Conservation (phyloP, 2,113 vertebrate genomes). For the Lepidothrix coronata region DNA sequence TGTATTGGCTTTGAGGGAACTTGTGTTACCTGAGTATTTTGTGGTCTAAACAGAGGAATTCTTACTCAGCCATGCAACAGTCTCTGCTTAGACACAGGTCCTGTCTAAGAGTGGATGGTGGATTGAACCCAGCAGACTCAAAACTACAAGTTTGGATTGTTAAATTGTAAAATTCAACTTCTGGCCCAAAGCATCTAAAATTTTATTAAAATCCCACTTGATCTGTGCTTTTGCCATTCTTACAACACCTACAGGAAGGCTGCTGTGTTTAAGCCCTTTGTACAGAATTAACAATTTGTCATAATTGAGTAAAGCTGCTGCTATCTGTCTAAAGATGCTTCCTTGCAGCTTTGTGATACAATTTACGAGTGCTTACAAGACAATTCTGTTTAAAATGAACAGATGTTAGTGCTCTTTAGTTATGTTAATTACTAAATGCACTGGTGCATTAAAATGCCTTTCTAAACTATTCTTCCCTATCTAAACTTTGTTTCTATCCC, state of each 20-base stretch:
- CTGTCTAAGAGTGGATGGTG: background rate
- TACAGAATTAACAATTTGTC: background rate
- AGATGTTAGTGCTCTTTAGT: background rate
- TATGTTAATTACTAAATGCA: background rate
- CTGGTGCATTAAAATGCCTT: background rate
- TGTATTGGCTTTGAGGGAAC: background rate
- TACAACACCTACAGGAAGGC: background rate
- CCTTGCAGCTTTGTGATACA: background rate
- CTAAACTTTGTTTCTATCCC: background rate
- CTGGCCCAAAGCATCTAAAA: background rate
- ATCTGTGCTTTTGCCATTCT: background rate
- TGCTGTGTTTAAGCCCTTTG: background rate
- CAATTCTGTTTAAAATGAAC: background rate
- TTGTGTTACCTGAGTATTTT: background rate
- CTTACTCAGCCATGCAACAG: background rate
- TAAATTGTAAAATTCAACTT: background rate
- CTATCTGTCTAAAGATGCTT: background rate
- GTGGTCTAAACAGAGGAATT: background rate
- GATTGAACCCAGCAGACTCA: background rate
- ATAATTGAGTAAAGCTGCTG: background rate
- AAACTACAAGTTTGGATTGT: background rate
- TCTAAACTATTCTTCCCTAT: background rate
- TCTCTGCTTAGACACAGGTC: background rate
- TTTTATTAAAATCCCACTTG: background rate
- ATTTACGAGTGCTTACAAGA: background rate